phyloP scores from a whole-genome alignment of 2,113 vertebrate species.

The Thymallus thymallus region DNA sequence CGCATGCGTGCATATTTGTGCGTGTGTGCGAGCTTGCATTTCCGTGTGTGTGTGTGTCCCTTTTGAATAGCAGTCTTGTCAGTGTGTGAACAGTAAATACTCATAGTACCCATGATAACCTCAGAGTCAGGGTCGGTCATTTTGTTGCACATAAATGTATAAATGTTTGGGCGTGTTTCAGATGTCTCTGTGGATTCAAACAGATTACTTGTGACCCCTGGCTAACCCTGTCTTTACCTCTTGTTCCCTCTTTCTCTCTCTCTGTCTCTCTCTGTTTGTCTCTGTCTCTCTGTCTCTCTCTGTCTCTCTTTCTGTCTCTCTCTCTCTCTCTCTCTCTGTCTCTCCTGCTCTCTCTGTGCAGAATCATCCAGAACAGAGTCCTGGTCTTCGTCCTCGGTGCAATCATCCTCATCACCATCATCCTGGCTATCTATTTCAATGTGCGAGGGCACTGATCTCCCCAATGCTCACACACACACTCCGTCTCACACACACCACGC shows the following conservation, averaged over 20 bases:
- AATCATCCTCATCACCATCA: conserved; percentile 91
- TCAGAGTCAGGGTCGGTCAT: conserved; percentile 35
- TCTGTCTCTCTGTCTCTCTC: too few species aligned
- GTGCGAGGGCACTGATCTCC: conserved; percentile 86
- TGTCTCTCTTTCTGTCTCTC: too few species aligned
- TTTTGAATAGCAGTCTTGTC: neutral
- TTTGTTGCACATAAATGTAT: conserved; percentile 51
- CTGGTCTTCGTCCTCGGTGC: conserved; percentile 90
- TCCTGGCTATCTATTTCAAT: conserved; percentile 90
- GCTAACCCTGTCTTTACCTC: conserved; percentile 14
- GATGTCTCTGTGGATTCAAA: conserved; percentile 23
- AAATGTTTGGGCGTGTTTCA: conserved; percentile 38
- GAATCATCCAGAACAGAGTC: conserved; percentile 97
- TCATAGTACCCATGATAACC: conserved; percentile 48
- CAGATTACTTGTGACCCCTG: conserved; percentile 31
- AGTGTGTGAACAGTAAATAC: conserved; percentile 38
- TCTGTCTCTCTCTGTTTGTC: too few species aligned
- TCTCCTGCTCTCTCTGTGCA: conserved; percentile 55
- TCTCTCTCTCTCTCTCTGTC: too few species aligned
- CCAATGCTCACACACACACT: conserved; percentile 48
- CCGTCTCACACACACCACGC: conserved; percentile 56
- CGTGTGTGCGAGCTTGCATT: neutral
- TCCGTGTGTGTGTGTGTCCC: neutral
- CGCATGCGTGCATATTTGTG: conserved; percentile 1
- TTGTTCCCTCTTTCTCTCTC: too few species aligned